Percentiles rank a stretch among this genome's conserved stretches.
phyloP scores from a whole-genome alignment of 2,888 invertebrate species.

The Tortrix viridana region DNA sequence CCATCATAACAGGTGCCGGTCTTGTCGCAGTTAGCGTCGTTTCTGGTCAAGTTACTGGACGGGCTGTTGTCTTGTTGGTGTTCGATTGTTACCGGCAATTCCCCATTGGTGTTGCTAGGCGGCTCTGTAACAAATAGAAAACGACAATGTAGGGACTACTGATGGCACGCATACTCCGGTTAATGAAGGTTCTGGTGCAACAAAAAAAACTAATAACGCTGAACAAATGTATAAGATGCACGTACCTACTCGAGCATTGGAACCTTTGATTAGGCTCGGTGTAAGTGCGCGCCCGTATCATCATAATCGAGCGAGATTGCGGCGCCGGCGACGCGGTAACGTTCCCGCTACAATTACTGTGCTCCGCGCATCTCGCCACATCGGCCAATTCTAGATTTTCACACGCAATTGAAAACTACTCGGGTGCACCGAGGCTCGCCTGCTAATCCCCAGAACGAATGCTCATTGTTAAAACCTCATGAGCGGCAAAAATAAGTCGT shows the following conservation, averaged over 20 bases:
- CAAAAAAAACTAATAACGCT: conserved; percentile 48
- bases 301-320: conserved; percentile 75
- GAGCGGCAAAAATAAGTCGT: conserved; percentile 37
- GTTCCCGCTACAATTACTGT: conserved; percentile 29
- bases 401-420: conserved; percentile 65
- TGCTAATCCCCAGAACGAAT: conserved; percentile 49
- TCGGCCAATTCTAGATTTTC: conserved; percentile 65
- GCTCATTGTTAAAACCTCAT: conserved; percentile 47
- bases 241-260: conserved; percentile 50
- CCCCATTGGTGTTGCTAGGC: conserved; percentile 70
- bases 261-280: conserved; percentile 61
- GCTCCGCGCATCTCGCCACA: conserved; percentile 47
- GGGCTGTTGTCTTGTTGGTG: conserved; percentile 89
- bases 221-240: conserved; percentile 58
- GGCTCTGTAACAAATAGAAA: conserved; percentile 78
- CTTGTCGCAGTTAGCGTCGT: conserved; percentile 95
- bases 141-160: conserved; percentile 27
- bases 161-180: conserved; percentile 44
- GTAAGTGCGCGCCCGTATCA: conserved; percentile 61
- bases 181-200: conserved; percentile 42
- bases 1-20: conserved; percentile 98
- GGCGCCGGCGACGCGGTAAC: conserved; percentile 45
- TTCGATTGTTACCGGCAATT: conserved; percentile 90
- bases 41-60: conserved; percentile 88
- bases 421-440: conserved; percentile 42